These are phyloP conservation scores for Pantherophis vulpinus DNA, from an alignment of 2,797 vertebrate genomes.

Conservation along the genomic window DNA sequence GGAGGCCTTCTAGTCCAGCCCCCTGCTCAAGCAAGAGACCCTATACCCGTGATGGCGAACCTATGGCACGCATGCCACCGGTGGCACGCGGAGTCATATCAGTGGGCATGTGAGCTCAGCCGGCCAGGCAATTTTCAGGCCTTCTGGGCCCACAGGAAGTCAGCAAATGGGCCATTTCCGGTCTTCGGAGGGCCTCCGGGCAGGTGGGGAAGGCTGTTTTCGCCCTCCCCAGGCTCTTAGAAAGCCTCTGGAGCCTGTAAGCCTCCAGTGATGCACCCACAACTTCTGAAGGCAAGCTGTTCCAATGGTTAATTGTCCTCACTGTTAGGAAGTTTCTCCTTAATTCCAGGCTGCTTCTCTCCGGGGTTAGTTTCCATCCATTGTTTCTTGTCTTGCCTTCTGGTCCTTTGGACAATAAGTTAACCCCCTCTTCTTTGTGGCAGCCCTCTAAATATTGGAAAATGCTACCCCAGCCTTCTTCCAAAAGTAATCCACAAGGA, in stretches of 20 bases:
- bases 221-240: no score
- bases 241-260: neutral
- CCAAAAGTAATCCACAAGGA: neutral
- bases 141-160: no score
- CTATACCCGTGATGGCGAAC: neutral
- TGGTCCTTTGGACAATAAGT: neutral
- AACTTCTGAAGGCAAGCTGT: neutral
- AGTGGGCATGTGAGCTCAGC: no score
- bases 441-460: neutral
- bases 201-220: no score
- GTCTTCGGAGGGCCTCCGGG: no score
- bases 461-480: neutral
- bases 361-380: neutral
- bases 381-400: neutral
- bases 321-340: neutral
- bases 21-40: neutral
- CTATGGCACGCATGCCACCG: no score
- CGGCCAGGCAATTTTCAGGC: no score
- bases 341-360: neutral
- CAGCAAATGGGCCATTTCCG: no score
- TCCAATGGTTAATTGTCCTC: neutral
- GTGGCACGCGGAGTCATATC: no score
- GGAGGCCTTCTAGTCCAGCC: neutral
- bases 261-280: neutral
- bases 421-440: neutral